Percentiles rank a stretch among this genome's conserved stretches.
These are phyloP conservation scores for Meganola albula DNA, from an alignment of 2,888 invertebrate species.

Conservation along the genomic window DNA sequence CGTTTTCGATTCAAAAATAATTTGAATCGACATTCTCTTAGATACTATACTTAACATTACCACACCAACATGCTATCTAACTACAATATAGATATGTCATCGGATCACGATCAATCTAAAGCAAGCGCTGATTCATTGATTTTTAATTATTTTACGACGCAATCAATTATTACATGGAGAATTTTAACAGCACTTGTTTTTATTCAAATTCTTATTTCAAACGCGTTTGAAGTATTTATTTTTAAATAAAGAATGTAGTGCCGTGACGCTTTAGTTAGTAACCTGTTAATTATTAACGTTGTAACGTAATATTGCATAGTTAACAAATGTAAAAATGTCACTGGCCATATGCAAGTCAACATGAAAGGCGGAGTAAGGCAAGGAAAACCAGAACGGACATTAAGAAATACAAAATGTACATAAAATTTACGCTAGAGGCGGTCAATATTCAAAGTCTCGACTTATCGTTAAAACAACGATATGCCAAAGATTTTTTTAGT, in stretches of 20 bases:
- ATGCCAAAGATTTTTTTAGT: too few relatives aligned
- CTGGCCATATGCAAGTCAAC: slow-evolving; percentile 14
- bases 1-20: slow-evolving; percentile 33
- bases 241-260: too few relatives aligned
- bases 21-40: slow-evolving; percentile 34
- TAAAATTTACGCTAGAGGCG: too few relatives aligned
- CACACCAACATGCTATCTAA: slow-evolving; percentile 68
- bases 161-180: too few relatives aligned
- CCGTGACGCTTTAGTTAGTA: too few relatives aligned
- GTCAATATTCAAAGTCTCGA: too few relatives aligned
- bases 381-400: slow-evolving; percentile 26
- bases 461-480: too few relatives aligned
- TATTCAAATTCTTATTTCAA: too few relatives aligned
- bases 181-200: too few relatives aligned
- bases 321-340: slow-evolving; percentile 22
- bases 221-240: too few relatives aligned
- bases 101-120: slow-evolving; percentile 68
- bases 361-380: slow-evolving; percentile 30
- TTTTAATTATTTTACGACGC: too few relatives aligned
- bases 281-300: too few relatives aligned
- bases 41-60: slow-evolving; percentile 38
- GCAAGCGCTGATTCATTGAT: slow-evolving; percentile 65
- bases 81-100: slow-evolving; percentile 75
- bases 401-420: slow-evolving; percentile 51
- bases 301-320: background rate